Base-by-base conservation (phyloP, 2,113 vertebrate species). In the Nerophis lumbriciformis region DNA sequence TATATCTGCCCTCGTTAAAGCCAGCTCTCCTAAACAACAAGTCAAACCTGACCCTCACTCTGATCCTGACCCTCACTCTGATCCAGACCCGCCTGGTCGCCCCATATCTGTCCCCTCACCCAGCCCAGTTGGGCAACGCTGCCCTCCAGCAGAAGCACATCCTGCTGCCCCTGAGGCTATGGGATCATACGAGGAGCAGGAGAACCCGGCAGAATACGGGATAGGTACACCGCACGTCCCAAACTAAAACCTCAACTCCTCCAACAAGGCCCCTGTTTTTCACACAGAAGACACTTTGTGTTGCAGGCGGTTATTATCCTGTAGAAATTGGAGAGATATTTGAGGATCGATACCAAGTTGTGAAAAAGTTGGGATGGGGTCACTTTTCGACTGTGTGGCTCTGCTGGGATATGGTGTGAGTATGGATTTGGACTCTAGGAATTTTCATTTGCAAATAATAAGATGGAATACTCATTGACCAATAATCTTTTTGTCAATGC, bases 321-420 rank as follows among this genome's bases (percentile, higher is more conserved):
- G 84, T 90, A n/a, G 83, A 83, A 49, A 76, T 84, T 0, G 88
- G 83, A 70, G 89, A 89, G 61, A 73, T 88, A 45, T 89, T 88
- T 48, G 74, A 71, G 36, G 83, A 87, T 44, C 73, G 79, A 42
- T 90, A 90, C 67, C 88, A 90, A 68, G 89, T 90, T 59, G 83
- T 88, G 11, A 82, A 63, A 69, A 90, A 90, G 79, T 61, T 90
- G 63, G 89, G 89, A 72, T 89, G 89, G 89, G 89, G 89, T 39
- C 89, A 90, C 60, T 90, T 90, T 69, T 90, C 89, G 5, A 90
- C 88, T 4, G 89, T 90, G 1, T 90, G 89, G 89, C 81, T 90
- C 39, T 88, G 89, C 78, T 89, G 85, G 86, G 88, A 90, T 50
- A 87, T 88, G 59, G 44, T 54, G 89, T 90, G 63, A 89, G 87